Conservation (phyloP, 2,113 vertebrate species). For the Poecilia latipinna region DNA sequence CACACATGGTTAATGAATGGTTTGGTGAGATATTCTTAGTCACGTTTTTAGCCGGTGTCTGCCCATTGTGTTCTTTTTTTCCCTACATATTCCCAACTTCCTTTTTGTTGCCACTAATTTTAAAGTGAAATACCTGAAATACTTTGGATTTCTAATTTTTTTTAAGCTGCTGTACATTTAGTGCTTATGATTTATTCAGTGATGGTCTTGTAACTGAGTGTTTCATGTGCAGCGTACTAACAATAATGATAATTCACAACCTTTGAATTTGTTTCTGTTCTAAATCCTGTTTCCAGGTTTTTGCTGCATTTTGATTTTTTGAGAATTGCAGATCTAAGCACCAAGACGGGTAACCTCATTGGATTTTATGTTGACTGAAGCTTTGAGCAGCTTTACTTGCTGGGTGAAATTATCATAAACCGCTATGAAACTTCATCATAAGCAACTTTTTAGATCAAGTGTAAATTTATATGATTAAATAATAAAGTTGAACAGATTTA, state of each 20-base stretch:
- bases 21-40: slow-evolving; percentile 61
- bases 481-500: slow-evolving; percentile 29
- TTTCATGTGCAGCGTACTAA: not conserved
- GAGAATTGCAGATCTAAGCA: not conserved
- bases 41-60: slow-evolving; percentile 30
- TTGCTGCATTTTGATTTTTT: not conserved
- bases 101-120: not conserved
- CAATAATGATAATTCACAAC: not conserved
- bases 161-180: not conserved
- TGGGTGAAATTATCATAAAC: slow-evolving; percentile 8
- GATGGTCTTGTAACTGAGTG: not conserved
- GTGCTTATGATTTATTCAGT: not conserved
- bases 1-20: slow-evolving; percentile 36
- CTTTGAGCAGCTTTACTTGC: not conserved
- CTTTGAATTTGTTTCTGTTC: not conserved
- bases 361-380: slow-evolving; percentile 25
- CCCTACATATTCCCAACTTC: not conserved
- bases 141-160: not conserved
- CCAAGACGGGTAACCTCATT: slow-evolving; percentile 13
- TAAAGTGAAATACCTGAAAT: not conserved
- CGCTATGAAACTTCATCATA: slow-evolving; percentile 8
- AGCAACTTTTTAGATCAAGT: slow-evolving; percentile 15
- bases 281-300: not conserved
- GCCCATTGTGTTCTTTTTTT: slow-evolving; percentile 10
- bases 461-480: slow-evolving; percentile 1